Percentiles rank a stretch among this genome's conserved stretches.
These are phyloP conservation scores for Apostichopus parvimensis DNA, from an alignment of 35 echinoderm and acorn worm genomes.

Conservation along the genomic window DNA sequence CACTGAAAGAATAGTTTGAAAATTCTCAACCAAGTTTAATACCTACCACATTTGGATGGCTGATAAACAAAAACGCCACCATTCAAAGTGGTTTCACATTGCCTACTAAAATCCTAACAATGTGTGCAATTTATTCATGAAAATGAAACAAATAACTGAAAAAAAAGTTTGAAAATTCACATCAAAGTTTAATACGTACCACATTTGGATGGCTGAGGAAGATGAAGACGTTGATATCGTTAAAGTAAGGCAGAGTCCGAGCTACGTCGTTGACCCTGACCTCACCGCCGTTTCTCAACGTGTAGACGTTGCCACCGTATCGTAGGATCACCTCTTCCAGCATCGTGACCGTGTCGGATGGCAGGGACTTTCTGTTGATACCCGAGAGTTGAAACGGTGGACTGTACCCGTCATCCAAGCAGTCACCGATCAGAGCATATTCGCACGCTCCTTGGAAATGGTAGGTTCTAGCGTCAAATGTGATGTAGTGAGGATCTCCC, in stretches of 20 bases:
- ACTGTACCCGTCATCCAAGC: not conserved
- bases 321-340: constrained; percentile 54
- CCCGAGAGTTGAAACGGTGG: constrained; percentile 61
- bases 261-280: constrained; percentile 65
- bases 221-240: constrained; percentile 9
- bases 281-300: constrained; percentile 41
- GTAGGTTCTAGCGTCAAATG: constrained; percentile 66
- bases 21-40: not conserved
- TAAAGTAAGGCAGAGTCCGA: constrained; percentile 32
- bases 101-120: not conserved
- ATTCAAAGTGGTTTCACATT: not conserved
- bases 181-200: constrained; percentile 30
- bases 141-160: not conserved
- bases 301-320: constrained; percentile 46
- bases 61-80: not conserved
- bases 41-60: constrained; percentile 42
- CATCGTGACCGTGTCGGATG: constrained; percentile 64
- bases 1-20: not conserved
- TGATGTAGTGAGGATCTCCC: constrained; percentile 90
- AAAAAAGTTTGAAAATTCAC: not conserved
- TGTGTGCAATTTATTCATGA: too few species aligned
- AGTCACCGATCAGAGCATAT: constrained; percentile 63
- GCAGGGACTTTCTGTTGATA: constrained; percentile 60
- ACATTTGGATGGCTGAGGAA: constrained; percentile 41
- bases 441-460: constrained; percentile 76